Base-by-base conservation (phyloP, 2,797 vertebrate genomes). In the Sebastiscus albofasciatus region DNA sequence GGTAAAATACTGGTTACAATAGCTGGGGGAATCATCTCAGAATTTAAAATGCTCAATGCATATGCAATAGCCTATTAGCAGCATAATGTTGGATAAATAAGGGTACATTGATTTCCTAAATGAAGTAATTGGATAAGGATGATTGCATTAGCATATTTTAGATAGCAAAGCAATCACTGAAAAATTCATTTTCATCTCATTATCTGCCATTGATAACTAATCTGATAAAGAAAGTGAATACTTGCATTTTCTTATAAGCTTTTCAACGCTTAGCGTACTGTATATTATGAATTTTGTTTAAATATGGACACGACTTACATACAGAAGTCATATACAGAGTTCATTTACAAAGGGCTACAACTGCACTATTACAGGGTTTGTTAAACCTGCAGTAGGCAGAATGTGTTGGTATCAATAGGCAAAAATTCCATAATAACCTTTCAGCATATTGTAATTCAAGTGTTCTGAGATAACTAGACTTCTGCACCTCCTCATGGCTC, bases 61-160 rank as follows among this genome's bases (percentile, higher is more conserved):
- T 92, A 90, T 91, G 84, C 64, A 90, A 74, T 72, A 79, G 65
- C 77, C 55, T 27, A 92, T 90, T 93, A 92, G 71, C 18, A 3
- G 84, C 75, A 85, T 87, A 89, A 90, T 90, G 86, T 85, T 89
- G 83, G 80, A 79, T 92, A 90, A 93, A 92, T 90, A 91, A 79
- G 76, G 66, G 60, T 66, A 86, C 86, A 93, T 84, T 88, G 84
- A 92, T 94, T 93, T 89, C 65, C 85, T 81, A 92, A 93, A 89
- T 87, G 67, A 70, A 89, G 75, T 91, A 92, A 94, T 91, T 94
- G 90, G 90, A 91, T 91, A 85, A 89, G 90, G 87, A 88, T 90
- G 90, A 92, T 87, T 90, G 77, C 88, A 93, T 93, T 93, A 89
- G 84, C 92, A 92, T 93, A 90, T 89, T 90, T 85, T 75, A 84